Evolutionary conservation across 2,797 vertebrate species (phyloP).

Genomic region (Coendou prehensilis): DNA sequence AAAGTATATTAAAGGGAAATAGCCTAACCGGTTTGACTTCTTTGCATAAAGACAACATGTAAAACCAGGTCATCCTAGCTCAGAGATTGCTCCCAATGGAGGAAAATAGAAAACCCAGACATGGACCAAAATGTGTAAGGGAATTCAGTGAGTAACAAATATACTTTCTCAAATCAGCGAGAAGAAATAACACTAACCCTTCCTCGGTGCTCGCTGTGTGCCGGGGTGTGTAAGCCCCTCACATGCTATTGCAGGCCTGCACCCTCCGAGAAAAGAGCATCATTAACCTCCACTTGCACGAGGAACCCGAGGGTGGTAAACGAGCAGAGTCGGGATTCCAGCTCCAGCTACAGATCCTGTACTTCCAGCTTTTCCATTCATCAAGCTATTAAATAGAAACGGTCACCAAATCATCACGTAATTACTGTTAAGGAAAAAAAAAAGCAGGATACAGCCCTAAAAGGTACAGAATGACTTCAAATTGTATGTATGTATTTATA

Average conservation of each 20-base stretch:
- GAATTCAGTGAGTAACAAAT: neutral
- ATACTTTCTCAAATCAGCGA: neutral
- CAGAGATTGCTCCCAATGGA: neutral
- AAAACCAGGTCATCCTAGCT: neutral
- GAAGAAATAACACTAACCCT: neutral
- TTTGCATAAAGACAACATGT: neutral
- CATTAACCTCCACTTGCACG: neutral
- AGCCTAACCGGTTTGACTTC: neutral
- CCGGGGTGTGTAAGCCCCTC: neutral
- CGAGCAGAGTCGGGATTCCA: conserved; percentile 14
- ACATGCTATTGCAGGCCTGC: neutral
- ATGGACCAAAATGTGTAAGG: neutral
- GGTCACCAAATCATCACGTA: conserved; percentile 14
- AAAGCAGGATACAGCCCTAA: neutral
- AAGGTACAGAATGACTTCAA: neutral
- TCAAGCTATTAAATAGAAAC: neutral
- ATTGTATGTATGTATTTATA: neutral
- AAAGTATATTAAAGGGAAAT: neutral
- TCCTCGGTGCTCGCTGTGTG: neutral
- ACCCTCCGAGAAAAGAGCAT: neutral
- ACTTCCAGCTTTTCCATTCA: neutral
- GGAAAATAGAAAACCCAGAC: neutral
- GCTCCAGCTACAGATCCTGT: neutral
- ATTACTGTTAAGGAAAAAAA: neutral
- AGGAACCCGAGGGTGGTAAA: neutral